Conservation (phyloP, 2,113 vertebrate species). For the Vimba vimba region DNA sequence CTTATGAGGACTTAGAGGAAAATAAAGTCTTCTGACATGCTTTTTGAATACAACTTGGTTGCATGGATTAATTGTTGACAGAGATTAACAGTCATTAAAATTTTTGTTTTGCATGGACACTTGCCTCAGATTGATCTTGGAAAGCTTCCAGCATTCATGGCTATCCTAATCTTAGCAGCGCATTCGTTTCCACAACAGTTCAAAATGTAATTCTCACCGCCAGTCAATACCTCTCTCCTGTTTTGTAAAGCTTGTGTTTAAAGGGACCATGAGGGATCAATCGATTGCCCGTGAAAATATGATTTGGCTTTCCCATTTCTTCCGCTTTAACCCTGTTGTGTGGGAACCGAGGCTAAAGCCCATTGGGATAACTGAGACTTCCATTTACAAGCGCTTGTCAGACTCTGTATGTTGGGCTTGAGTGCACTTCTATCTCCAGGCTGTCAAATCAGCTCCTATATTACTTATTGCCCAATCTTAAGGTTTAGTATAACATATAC, state of each 20-base stretch:
- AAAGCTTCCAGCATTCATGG: constrained; percentile 58
- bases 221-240: constrained; percentile 70
- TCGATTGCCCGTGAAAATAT: constrained; percentile 68
- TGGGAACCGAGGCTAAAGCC: constrained; percentile 51
- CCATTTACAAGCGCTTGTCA: constrained; percentile 43
- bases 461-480: constrained; percentile 15
- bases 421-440: neutral
- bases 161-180: constrained; percentile 55
- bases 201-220: constrained; percentile 67
- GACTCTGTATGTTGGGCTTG: constrained; percentile 23
- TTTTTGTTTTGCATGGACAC: constrained; percentile 44
- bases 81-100: constrained; percentile 67
- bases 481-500: neutral
- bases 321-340: constrained; percentile 59
- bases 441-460: constrained; percentile 30
- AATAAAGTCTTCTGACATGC: constrained; percentile 28
- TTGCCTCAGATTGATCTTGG: constrained; percentile 60
- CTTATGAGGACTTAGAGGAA: constrained; percentile 28
- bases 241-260: constrained; percentile 63
- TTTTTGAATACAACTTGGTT: constrained; percentile 51
- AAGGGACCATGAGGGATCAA: constrained; percentile 58
- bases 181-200: constrained; percentile 54
- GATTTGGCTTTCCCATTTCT: constrained; percentile 66
- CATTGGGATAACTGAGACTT: constrained; percentile 28
- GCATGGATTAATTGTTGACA: constrained; percentile 70